Base-by-base conservation (phyloP, 2,888 invertebrate genomes). In the Caenorhabditis sp. region DNA sequence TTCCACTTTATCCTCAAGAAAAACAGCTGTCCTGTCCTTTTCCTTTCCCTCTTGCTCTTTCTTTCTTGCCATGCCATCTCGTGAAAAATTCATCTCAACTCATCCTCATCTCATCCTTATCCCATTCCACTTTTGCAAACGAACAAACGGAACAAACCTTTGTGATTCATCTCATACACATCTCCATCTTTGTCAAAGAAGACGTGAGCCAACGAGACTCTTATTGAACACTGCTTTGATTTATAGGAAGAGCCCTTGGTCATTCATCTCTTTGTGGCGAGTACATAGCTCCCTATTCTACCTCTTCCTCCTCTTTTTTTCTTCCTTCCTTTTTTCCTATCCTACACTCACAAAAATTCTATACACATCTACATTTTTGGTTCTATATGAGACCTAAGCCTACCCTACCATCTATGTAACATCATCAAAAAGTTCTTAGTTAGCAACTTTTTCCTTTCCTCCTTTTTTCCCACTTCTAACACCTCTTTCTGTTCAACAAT, bases 11-110 rank as follows among this genome's bases (percentile, higher is more conserved):
- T n/a, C n/a, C n/a, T n/a, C n/a, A n/a, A 9, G 47, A 67, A 76
- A 76, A 76, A 67, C 76, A 76, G 67, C 76, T 76, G 76, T 67
- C 76, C 61, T 76, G 60, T 67, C 20, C 18, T 24, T 37, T 60
- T 64, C 15, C n/a, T 32, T 20, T 37, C 35, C 44, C 32, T 58
- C 37, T 44, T 32, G 18, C 51, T 47, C 28, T 61, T 32, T 9
- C 32, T 9, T 32, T n/a, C n/a, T n/a, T n/a, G n/a, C n/a, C n/a
- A n/a, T n/a, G n/a, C n/a, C 32, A 32, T 6, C 32, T 32, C 32
- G 32, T 67, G 60, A 67, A 61, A 67, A 67, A 76, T 67, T 76
- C 61, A 76, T 50, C 40, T 72, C n/a, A 50, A 32, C 15, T 35
- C 26, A 32, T 44, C 44, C 60, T 67, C 51, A 50, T 47, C 37